Conservation (phyloP, 1,140 invertebrate genomes). For the Aphidius ervi region DNA sequence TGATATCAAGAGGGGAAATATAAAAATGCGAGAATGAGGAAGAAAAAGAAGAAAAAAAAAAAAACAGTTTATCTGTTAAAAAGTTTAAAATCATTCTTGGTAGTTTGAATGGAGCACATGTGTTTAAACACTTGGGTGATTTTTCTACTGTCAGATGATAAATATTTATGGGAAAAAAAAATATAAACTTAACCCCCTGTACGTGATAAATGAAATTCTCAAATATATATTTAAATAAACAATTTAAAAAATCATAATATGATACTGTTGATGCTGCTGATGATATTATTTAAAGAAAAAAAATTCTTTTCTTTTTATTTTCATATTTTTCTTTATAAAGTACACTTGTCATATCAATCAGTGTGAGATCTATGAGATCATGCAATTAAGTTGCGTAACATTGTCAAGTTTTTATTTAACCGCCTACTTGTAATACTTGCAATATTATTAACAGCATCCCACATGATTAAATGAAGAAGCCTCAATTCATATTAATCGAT, state of each 20-base stretch:
- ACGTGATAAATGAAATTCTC: slow-evolving; percentile 2
- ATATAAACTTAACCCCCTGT: too few species aligned
- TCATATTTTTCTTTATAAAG: neutral
- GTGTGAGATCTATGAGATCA: slow-evolving; percentile 37
- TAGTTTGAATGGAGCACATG: slow-evolving; percentile 19
- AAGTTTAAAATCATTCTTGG: slow-evolving; percentile 12
- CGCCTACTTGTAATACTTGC: slow-evolving; percentile 29
- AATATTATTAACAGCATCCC: slow-evolving; percentile 22
- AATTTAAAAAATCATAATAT: neutral
- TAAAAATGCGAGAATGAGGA: neutral
- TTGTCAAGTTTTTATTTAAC: slow-evolving; percentile 9
- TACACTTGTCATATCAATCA: slow-evolving; percentile 23
- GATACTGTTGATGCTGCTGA: neutral
- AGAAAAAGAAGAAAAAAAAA: neutral
- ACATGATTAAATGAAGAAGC: slow-evolving; percentile 15
- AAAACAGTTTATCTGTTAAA: slow-evolving; percentile 12
- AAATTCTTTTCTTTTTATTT: neutral
- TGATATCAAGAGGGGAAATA: too few species aligned
- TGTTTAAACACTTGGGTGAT: slow-evolving; percentile 27
- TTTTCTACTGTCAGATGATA: slow-evolving; percentile 23
- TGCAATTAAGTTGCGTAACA: slow-evolving; percentile 36
- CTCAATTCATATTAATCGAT: too few species aligned
- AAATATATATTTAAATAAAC: neutral
- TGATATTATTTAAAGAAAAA: neutral
- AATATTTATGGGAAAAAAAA: slow-evolving; percentile 26